Evolutionary conservation across 1,140 invertebrate species (phyloP).

Genomic region (Orchestia grillus): DNA sequence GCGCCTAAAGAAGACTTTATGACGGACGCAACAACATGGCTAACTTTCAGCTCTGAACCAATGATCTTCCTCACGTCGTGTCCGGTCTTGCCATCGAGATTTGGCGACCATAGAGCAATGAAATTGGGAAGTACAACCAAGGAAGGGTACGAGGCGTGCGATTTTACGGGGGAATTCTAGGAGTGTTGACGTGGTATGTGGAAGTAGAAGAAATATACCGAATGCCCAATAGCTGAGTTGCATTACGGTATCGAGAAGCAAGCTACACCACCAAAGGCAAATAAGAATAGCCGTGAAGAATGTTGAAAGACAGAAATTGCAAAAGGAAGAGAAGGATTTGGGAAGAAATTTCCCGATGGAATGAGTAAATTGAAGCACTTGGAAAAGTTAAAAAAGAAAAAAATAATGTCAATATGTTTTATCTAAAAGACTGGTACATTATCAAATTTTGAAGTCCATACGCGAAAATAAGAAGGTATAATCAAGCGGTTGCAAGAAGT

Average conservation of each 20-base stretch:
- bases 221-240: background rate
- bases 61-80: background rate
- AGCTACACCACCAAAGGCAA: no score
- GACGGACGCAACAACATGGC: background rate
- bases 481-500: background rate
- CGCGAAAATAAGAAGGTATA: background rate
- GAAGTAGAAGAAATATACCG: background rate
- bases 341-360: no score
- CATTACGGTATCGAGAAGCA: no score
- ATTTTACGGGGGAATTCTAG: background rate
- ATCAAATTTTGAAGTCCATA: background rate
- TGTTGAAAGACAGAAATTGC: background rate
- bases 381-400: no score
- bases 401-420: no score
- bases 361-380: no score
- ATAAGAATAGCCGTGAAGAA: no score
- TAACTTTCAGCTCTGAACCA: background rate
- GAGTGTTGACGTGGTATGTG: background rate
- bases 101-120: background rate
- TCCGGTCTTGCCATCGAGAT: background rate
- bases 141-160: no score
- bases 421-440: background rate
- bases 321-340: no score
- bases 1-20: background rate
- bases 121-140: background rate